Percentiles rank a stretch among this genome's conserved stretches.
Evolutionary conservation across 1,140 invertebrate genomes (phyloP).

Genomic region (Platyscapa corneri): DNA sequence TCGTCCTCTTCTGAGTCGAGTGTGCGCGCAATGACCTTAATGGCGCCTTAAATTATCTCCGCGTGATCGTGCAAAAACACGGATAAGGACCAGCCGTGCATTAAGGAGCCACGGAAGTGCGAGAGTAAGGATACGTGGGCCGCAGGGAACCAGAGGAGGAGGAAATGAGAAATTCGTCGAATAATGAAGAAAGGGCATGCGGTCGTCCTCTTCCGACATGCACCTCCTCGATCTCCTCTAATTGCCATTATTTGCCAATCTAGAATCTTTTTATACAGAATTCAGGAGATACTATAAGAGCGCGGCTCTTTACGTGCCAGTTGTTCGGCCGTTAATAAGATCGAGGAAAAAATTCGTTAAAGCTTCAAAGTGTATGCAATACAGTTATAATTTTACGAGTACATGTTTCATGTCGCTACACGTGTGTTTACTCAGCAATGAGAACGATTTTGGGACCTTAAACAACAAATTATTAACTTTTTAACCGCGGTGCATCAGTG

Average conservation of each 20-base stretch:
- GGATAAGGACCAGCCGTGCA: neutral
- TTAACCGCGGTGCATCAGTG: neutral
- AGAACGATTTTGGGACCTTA: neutral
- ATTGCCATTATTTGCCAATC: conserved; percentile 8
- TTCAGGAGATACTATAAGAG: neutral
- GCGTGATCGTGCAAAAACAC: conserved; percentile 12
- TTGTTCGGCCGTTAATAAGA: neutral
- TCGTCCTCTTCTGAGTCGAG: neutral
- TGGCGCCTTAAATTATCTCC: conserved; percentile 43
- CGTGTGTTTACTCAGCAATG: neutral
- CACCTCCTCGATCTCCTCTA: neutral
- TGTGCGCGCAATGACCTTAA: conserved; percentile 12
- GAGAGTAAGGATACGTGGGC: neutral
- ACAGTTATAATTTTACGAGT: conserved; percentile 1
- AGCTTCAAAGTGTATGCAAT: neutral
- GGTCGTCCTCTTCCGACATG: neutral
- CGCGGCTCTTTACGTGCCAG: no score
- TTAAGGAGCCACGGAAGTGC: neutral
- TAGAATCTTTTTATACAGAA: neutral
- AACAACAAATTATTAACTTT: neutral
- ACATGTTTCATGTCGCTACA: neutral
- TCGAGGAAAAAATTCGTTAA: conserved; percentile 7
- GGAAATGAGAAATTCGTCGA: conserved; percentile 30
- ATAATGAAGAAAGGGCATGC: conserved; percentile 24
- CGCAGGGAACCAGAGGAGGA: neutral